phyloP scores from a whole-genome alignment of 37 sponge, comb jelly and placozoan species.

The Haliclona indistincta region DNA sequence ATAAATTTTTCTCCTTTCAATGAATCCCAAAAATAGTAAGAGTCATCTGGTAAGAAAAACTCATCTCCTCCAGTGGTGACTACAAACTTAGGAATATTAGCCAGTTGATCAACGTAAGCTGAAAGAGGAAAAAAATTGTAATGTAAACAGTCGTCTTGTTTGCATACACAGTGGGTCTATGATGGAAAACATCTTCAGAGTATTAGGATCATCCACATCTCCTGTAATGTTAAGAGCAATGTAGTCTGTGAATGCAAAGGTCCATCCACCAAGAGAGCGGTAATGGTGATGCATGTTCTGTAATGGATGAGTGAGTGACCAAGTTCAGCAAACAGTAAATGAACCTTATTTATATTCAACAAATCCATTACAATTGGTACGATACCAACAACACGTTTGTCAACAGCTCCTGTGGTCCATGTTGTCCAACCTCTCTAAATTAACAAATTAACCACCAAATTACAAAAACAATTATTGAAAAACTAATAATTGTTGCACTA shows the following conservation, averaged over 20 bases:
- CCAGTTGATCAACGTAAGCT: constrained; percentile 74
- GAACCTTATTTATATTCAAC: constrained; percentile 59
- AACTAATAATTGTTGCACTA: neutral
- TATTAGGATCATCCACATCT: constrained; percentile 49
- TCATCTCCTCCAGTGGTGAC: constrained; percentile 89
- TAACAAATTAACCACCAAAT: neutral
- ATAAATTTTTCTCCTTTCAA: constrained; percentile 68
- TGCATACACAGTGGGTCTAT: constrained; percentile 80
- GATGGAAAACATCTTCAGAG: constrained; percentile 39
- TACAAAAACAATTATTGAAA: neutral
- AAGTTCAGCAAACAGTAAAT: neutral
- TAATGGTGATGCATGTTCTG: constrained; percentile 87
- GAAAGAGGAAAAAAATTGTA: neutral
- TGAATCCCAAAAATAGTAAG: constrained; percentile 78
- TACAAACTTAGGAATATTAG: constrained; percentile 81
- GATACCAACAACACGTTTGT: constrained; percentile 86
- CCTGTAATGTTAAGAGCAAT: constrained; percentile 68
- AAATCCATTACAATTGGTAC: constrained; percentile 85
- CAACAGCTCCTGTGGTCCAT: constrained; percentile 89
- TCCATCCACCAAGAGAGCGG: constrained; percentile 84
- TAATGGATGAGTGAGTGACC: neutral
- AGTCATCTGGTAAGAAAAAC: constrained; percentile 89
- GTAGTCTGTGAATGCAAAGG: constrained; percentile 92
- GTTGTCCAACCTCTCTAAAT: constrained; percentile 93
- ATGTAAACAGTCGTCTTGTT: neutral